A percentile compares a stretch with the other conserved stretches of the same genome.
phyloP scores from a whole-genome alignment of 2,113 vertebrate species.

The Riparia riparia region DNA sequence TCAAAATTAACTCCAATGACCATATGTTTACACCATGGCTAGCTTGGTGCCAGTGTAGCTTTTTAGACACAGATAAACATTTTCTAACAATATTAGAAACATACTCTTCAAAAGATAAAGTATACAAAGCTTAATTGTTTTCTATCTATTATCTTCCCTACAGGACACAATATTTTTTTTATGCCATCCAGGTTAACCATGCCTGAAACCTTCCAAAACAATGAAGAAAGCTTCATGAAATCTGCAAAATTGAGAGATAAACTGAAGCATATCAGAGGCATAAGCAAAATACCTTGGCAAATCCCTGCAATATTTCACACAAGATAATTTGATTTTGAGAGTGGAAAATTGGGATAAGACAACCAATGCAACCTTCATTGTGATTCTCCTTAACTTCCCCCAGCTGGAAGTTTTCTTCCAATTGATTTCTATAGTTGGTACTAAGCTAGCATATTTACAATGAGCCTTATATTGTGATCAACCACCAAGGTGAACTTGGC shows the following conservation, averaged over 20 bases:
- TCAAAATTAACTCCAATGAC: background rate
- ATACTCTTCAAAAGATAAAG: background rate
- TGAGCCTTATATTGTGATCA: background rate
- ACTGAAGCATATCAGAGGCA: background rate
- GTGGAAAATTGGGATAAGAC: background rate
- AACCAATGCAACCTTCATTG: background rate
- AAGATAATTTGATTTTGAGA: constrained; percentile 1
- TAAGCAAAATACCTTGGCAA: background rate
- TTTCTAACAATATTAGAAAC: background rate
- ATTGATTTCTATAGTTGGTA: background rate
- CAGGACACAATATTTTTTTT: background rate
- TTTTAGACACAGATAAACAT: background rate
- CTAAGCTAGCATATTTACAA: background rate
- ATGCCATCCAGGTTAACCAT: background rate
- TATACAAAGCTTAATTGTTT: background rate
- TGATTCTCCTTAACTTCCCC: background rate
- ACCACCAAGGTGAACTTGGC: background rate
- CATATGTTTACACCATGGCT: background rate
- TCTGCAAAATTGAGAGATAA: background rate
- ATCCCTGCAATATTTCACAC: background rate
- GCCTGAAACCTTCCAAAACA: background rate
- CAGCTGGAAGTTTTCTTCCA: background rate
- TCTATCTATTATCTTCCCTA: background rate
- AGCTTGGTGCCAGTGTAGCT: background rate
- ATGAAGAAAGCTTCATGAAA: background rate